Percentiles rank a stretch among this genome's conserved stretches.
Evolutionary conservation across 1,140 invertebrate species (phyloP).

Genomic region (Leguminivora glycinivorella): DNA sequence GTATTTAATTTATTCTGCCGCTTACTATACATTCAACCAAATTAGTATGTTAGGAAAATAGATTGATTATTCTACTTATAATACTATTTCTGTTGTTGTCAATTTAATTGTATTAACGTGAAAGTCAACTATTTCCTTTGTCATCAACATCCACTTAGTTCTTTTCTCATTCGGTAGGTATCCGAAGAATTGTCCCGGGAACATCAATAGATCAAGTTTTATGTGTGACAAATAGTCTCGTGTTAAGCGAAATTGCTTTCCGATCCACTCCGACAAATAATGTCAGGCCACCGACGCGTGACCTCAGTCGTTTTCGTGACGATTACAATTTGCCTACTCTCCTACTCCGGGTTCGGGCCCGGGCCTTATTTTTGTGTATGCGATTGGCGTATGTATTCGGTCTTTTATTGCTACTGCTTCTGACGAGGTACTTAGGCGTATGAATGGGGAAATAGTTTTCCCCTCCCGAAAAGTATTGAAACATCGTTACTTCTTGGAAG

Average conservation of each 20-base stretch:
- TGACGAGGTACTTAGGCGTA: conserved; percentile 43
- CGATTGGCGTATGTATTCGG: conserved; percentile 41
- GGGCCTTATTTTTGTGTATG: conserved; percentile 49
- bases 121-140: too few species aligned
- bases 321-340: conserved; percentile 63
- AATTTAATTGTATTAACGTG: too few species aligned
- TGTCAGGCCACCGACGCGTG: conserved; percentile 67
- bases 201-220: conserved; percentile 68
- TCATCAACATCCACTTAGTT: too few species aligned
- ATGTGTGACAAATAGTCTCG: conserved; percentile 75
- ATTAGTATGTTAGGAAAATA: background rate
- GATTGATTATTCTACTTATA: too few species aligned
- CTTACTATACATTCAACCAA: conserved; percentile 12
- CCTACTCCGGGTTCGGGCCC: conserved; percentile 39
- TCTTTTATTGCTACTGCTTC: conserved; percentile 44
- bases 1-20: too few species aligned
- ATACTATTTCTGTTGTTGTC: too few species aligned
- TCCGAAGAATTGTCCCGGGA: background rate
- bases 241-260: conserved; percentile 74
- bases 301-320: conserved; percentile 60
- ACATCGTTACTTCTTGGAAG: conserved; percentile 1
- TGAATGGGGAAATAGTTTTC: conserved; percentile 41
- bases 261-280: conserved; percentile 75
- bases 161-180: background rate
- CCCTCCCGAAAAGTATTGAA: conserved; percentile 31